Evolutionary conservation across 2,888 invertebrate species (phyloP).

Genomic region (Nebria brevicollis): DNA sequence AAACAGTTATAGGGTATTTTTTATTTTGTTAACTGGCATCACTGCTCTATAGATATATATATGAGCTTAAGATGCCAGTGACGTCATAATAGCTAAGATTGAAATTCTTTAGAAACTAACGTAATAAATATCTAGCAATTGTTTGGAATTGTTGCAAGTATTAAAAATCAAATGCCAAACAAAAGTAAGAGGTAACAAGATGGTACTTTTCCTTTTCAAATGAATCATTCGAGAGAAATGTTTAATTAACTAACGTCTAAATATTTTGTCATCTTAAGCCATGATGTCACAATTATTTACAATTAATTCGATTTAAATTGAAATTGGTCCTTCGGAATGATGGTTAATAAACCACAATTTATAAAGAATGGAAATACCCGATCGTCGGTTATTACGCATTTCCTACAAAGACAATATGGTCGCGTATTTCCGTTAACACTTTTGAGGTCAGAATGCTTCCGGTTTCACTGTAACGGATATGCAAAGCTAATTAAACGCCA

Average conservation of each 20-base stretch:
- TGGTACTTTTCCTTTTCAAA: not conserved
- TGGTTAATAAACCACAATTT: not conserved
- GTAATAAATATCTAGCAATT: not conserved
- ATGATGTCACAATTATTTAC: not conserved
- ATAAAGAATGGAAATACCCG: not conserved
- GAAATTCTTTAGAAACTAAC: no score
- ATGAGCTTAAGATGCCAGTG: no score
- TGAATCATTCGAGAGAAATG: not conserved
- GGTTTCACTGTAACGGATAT: not conserved
- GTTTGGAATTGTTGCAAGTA: not conserved
- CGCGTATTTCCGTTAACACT: not conserved
- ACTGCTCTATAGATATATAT: no score
- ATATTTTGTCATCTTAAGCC: not conserved
- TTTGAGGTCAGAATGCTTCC: slow-evolving; percentile 11
- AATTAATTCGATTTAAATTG: not conserved
- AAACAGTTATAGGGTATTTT: no score
- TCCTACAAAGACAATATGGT: not conserved
- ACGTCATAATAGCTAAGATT: no score
- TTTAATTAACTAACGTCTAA: not conserved
- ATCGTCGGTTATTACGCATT: not conserved
- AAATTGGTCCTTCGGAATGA: not conserved
- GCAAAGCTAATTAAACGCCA: slow-evolving; percentile 5
- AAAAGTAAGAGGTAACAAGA: not conserved
- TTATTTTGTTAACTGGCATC: no score
- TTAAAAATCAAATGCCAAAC: not conserved